These are phyloP conservation scores for Caenorhabditis panamensis DNA, from an alignment of 2,888 invertebrate genomes.

Conservation along the genomic window DNA sequence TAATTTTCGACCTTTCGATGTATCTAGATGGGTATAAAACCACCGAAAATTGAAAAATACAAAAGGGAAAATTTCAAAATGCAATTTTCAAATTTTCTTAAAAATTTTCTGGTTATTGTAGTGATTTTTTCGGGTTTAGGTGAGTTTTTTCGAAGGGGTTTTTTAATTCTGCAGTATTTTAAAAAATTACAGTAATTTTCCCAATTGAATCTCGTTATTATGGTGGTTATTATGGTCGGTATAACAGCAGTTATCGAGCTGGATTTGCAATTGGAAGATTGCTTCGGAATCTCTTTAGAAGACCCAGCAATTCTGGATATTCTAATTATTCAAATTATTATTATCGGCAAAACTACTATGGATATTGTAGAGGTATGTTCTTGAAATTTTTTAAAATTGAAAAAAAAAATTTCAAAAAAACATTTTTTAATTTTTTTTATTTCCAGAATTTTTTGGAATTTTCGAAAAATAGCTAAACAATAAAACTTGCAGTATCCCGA, in stretches of 20 bases:
- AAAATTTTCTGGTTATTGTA: background rate
- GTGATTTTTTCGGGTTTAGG: constrained; percentile 10
- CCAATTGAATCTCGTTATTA: background rate
- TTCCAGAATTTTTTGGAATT: too few relatives aligned
- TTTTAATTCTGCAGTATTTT: background rate
- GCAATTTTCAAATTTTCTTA: background rate
- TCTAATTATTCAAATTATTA: constrained; percentile 22
- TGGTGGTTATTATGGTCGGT: background rate
- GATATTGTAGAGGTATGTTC: constrained; percentile 29
- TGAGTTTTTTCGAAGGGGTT: constrained; percentile 4
- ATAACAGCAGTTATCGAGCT: background rate
- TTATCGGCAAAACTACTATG: background rate
- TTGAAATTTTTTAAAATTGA: too few relatives aligned
- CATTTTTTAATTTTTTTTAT: too few relatives aligned
- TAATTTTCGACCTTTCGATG: too few relatives aligned
- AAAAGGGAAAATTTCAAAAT: constrained; percentile 15
- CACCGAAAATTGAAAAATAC: too few relatives aligned
- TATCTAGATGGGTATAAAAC: too few relatives aligned
- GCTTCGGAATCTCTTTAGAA: constrained; percentile 18
- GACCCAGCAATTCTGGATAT: constrained; percentile 3
- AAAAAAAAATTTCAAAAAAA: too few relatives aligned
- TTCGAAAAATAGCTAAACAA: too few relatives aligned
- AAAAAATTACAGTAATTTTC: background rate
- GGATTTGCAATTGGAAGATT: background rate
- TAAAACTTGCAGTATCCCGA: constrained; percentile 33